Evolutionary conservation across 2,797 vertebrate species (phyloP).

Genomic region (Limnodromus scolopaceus): DNA sequence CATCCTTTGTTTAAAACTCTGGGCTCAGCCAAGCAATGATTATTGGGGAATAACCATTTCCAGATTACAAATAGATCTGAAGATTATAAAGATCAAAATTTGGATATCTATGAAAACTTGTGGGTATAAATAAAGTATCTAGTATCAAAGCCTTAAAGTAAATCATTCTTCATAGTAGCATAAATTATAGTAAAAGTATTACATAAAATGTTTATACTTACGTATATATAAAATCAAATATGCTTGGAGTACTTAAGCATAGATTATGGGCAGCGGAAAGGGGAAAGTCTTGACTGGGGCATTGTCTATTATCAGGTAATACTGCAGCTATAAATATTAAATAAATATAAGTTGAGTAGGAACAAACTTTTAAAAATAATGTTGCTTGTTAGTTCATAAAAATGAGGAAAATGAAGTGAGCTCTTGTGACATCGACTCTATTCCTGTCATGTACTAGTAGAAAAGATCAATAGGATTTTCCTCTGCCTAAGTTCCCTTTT

Average conservation of each 20-base stretch:
- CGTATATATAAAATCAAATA: neutral
- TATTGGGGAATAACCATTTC: neutral
- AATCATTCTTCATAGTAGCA: neutral
- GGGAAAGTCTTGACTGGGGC: neutral
- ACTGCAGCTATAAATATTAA: neutral
- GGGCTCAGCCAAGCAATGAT: neutral
- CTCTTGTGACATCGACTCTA: neutral
- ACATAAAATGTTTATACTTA: neutral
- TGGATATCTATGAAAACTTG: neutral
- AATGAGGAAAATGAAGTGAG: neutral
- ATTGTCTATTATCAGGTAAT: neutral
- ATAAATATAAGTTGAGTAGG: neutral
- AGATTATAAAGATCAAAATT: neutral
- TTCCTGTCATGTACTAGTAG: neutral
- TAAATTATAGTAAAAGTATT: neutral
- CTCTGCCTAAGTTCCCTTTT: neutral
- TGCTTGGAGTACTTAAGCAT: neutral
- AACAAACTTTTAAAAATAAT: neutral
- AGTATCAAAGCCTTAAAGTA: neutral
- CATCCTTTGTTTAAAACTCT: neutral
- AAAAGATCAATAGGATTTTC: slow-evolving; percentile 4
- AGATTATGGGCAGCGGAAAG: neutral
- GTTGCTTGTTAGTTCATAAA: neutral
- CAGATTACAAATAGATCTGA: neutral
- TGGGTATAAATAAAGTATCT: neutral